Base-by-base conservation (phyloP, 2,113 vertebrate genomes). In the Poecilia latipinna region DNA sequence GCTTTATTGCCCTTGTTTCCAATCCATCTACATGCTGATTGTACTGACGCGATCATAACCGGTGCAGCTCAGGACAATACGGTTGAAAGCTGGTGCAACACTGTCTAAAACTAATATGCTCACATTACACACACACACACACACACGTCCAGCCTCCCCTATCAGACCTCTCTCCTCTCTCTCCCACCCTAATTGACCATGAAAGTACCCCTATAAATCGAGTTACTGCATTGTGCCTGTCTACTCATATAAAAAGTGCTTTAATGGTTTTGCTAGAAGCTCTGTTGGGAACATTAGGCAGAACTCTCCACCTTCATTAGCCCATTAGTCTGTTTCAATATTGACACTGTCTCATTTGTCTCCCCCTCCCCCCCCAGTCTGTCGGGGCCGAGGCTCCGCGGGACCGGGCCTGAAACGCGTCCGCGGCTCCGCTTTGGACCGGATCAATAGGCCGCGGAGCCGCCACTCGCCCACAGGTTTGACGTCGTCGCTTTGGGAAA, bases 231-330 rank as follows among this genome's bases (percentile, higher is more conserved):
- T 87, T 89, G 87, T 89, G 90, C 86, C 87, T 88, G 89, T 90
- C 90, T 89, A 68, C 77, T 91, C 89, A 89, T 90, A 91, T 90
- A 91, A 90, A 57, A 89, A 88, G 88, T 87, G 88, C 88, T 90
- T 89, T 88, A 91, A 90, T 91, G 88, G 88, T 91, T 89, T 86
- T 80, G 88, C 88, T 88, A 89, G 88, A 79, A 86, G 87, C 90
- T 89, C 89, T 91, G 87, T 88, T 86, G 89, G 89, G 90, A 91
- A 85, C 87, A 89, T 91, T 91, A 91, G 90, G 87, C 85, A 86
- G 87, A 88, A 88, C 88, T 89, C 87, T 88, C 83, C 80, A 89
- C 88, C 88, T 90, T 89, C 89, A 90, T 90, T 88, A 90, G 82
- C 76, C 90, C 90, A 90, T 91, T 90, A 91, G 87, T 80, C 84